These are phyloP conservation scores for Globia sparganii DNA, from an alignment of 2,888 invertebrate species.

Conservation along the genomic window DNA sequence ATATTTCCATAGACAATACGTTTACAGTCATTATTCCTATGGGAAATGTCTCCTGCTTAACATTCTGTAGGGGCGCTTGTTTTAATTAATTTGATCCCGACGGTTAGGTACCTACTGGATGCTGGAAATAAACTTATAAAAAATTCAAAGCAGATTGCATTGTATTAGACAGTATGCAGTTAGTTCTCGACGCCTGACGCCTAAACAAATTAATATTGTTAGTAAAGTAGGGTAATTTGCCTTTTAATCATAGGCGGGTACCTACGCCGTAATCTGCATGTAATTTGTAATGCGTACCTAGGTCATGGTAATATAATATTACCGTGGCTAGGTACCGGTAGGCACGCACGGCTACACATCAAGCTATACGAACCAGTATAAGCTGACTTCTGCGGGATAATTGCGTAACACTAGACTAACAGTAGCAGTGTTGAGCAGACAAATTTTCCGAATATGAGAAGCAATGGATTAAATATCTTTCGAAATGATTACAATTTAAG, in stretches of 20 bases:
- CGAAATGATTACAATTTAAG: no score
- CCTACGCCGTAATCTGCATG: neutral
- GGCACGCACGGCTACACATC: neutral
- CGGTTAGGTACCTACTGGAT: slow-evolving; percentile 23
- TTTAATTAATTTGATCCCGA: slow-evolving; percentile 61
- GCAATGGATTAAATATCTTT: no score
- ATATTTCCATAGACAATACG: neutral
- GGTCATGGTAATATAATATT: no score
- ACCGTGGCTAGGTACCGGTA: no score
- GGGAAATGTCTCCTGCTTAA: slow-evolving; percentile 40
- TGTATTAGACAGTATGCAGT: neutral
- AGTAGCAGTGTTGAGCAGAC: no score
- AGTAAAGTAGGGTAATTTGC: neutral
- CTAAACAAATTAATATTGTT: neutral
- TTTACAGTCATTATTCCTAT: slow-evolving; percentile 15
- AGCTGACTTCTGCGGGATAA: neutral
- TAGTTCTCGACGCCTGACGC: neutral
- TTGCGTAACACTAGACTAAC: no score
- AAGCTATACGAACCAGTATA: neutral
- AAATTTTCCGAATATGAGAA: no score
- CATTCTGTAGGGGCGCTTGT: slow-evolving; percentile 50
- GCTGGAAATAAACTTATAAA: slow-evolving; percentile 14
- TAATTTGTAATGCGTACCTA: neutral
- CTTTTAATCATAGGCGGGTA: neutral
- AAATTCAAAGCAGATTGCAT: slow-evolving; percentile 16